Evolutionary conservation across 2,888 invertebrate genomes (phyloP).

Genomic region (Plebejus melissa): DNA sequence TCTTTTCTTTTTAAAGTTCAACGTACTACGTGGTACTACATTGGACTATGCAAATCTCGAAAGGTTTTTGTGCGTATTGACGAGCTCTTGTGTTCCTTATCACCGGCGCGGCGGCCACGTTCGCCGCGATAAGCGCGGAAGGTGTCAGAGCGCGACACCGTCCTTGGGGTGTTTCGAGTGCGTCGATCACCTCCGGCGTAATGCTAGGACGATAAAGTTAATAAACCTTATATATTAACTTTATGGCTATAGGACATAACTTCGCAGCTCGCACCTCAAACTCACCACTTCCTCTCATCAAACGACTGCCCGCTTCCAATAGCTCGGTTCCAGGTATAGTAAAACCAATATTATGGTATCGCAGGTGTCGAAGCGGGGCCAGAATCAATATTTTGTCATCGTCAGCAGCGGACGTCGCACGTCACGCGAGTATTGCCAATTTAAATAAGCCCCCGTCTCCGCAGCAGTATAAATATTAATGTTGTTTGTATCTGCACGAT

Average conservation of each 20-base stretch:
- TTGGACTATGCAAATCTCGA: slow-evolving; percentile 2
- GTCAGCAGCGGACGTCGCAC: not conserved
- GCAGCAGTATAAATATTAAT: not conserved
- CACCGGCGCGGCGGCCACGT: not conserved
- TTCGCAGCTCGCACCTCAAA: not conserved
- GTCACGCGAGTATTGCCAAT: not conserved
- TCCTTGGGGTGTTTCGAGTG: not conserved
- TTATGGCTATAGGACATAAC: not conserved
- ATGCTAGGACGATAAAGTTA: not conserved
- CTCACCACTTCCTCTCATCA: not conserved
- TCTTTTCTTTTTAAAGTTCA: not conserved
- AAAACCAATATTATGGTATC: slow-evolving; percentile 21
- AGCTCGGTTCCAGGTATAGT: not conserved
- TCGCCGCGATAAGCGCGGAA: not conserved
- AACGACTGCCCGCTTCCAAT: not conserved
- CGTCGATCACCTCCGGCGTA: not conserved
- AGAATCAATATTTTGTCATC: slow-evolving; percentile 14
- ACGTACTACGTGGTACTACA: not conserved
- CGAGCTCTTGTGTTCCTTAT: not conserved
- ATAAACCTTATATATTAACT: too few species aligned
- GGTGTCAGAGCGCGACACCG: not conserved
- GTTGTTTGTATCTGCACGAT: not conserved
- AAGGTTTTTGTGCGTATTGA: not conserved
- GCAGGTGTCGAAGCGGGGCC: slow-evolving; percentile 5
- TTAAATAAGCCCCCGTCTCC: slow-evolving; percentile 7